Evolutionary conservation across 2,797 vertebrate species (phyloP).

Genomic region (Synanceia verrucosa): DNA sequence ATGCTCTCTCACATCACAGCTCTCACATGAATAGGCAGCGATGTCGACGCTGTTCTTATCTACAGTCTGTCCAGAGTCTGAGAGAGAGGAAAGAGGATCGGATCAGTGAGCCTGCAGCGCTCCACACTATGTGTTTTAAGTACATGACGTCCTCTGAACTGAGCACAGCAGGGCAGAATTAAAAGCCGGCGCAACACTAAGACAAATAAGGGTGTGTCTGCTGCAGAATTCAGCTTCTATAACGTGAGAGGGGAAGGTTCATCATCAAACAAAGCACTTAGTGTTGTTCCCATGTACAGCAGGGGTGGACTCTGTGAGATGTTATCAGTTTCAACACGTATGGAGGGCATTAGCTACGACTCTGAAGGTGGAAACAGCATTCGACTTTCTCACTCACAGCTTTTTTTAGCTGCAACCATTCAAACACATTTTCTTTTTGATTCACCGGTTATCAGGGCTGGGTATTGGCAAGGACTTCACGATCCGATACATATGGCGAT

Average conservation of each 20-base stretch:
- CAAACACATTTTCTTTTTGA: neutral
- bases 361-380: neutral
- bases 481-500: too few species aligned
- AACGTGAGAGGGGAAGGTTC: constrained; percentile 25
- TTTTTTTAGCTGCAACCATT: neutral
- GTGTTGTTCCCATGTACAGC: constrained; percentile 14
- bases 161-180: neutral
- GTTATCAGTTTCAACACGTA: constrained; percentile 5
- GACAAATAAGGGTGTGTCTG: constrained; percentile 58
- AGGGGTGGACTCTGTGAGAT: neutral
- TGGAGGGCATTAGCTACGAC: neutral
- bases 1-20: constrained; percentile 33
- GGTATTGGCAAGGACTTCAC: too few species aligned
- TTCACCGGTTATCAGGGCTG: neutral
- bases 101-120: constrained; percentile 4
- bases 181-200: constrained; percentile 17
- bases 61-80: constrained; percentile 4
- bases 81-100: neutral
- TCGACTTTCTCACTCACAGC: too few species aligned
- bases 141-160: constrained; percentile 32
- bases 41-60: constrained; percentile 8
- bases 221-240: constrained; percentile 23
- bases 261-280: constrained; percentile 13
- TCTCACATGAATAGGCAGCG: constrained; percentile 19
- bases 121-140: constrained; percentile 21